Conservation (phyloP, 2,797 vertebrate genomes). For the Trachops cirrhosus region DNA sequence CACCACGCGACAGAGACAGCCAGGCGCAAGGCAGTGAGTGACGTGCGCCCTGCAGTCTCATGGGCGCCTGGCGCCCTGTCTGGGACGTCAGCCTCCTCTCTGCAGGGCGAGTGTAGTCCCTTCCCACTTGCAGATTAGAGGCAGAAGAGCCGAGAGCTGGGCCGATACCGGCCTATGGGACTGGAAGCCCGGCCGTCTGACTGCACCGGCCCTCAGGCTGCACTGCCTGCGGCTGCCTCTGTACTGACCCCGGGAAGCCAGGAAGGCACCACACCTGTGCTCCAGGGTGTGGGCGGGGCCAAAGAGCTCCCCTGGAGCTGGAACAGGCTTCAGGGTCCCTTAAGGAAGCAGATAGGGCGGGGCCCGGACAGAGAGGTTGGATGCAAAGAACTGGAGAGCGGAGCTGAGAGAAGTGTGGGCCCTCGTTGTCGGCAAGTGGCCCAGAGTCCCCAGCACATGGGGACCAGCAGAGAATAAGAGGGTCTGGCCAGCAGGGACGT, state of each 20-base stretch:
- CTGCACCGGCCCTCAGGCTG: accelerated
- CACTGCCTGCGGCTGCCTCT: accelerated
- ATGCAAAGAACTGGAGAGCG: no score
- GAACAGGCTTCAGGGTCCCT: background rate
- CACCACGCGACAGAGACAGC: background rate
- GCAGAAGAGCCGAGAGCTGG: accelerated
- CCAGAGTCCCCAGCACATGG: accelerated
- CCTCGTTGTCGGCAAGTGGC: accelerated
- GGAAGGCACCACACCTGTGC: no score
- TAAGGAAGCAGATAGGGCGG: background rate
- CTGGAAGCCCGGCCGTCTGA: background rate
- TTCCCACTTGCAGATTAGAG: background rate
- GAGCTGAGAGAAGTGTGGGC: background rate
- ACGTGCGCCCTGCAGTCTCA: accelerated
- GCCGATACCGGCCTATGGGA: accelerated
- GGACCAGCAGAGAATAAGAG: background rate
- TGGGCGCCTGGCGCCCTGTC: accelerated
- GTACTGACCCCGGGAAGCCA: background rate
- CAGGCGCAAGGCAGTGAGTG: accelerated
- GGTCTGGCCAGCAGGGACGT: accelerated
- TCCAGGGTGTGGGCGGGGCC: background rate
- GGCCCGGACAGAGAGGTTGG: accelerated
- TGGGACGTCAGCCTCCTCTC: accelerated
- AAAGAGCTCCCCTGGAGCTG: no score
- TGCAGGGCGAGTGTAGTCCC: accelerated